Conservation (phyloP, 2,113 vertebrate genomes). For the Turdus rufiventris region DNA sequence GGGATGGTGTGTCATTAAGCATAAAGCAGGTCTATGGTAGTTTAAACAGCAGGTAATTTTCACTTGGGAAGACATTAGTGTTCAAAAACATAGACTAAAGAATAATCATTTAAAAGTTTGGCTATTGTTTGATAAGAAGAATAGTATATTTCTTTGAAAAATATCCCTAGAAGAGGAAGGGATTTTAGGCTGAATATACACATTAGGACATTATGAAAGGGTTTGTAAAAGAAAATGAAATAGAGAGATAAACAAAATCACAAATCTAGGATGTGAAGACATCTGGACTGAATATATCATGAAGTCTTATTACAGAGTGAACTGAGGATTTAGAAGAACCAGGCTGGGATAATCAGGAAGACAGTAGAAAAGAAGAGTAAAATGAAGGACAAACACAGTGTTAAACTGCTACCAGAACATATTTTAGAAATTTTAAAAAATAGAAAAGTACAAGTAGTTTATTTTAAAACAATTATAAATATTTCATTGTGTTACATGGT, state of each 20-base stretch:
- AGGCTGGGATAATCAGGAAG: not conserved
- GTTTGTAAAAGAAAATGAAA: not conserved
- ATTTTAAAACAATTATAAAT: not conserved
- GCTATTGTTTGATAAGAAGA: not conserved
- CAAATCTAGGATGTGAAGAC: not conserved
- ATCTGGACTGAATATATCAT: not conserved
- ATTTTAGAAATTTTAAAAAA: not conserved
- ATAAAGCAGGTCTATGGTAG: not conserved
- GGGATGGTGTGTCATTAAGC: not conserved
- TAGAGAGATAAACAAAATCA: not conserved
- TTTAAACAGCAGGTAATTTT: not conserved
- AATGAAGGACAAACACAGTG: not conserved
- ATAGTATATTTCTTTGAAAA: not conserved
- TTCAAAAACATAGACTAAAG: not conserved
- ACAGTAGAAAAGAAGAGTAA: not conserved
- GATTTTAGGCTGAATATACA: not conserved
- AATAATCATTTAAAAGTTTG: not conserved
- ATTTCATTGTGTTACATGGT: not conserved
- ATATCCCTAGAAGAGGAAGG: not conserved
- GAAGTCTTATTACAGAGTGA: not conserved
- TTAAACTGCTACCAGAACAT: not conserved
- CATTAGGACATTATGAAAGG: not conserved
- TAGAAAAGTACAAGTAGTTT: not conserved
- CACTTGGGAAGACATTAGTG: not conserved
- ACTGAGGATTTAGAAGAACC: not conserved